Base-by-base conservation (phyloP, 2,113 vertebrate genomes). In the Hydrolagus affinis region DNA sequence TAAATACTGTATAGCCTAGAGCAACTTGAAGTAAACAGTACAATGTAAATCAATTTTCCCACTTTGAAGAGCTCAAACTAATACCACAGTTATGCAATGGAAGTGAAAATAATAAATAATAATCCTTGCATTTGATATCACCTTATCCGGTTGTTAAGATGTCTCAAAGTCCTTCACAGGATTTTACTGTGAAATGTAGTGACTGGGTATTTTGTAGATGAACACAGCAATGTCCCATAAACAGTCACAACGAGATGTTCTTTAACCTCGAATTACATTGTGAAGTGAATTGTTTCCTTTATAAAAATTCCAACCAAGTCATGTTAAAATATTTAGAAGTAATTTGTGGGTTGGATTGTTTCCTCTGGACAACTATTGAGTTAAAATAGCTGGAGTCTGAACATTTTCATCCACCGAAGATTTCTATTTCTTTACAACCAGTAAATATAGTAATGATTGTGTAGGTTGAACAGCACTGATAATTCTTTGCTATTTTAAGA, bases 281-380 rank as follows among this genome's bases (percentile, higher is more conserved):
- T 66, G 8, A 66, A 83, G 25, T 66, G 25, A 83, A 14, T 19
- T 68, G 9, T 83, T 78, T 68, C 25, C 78, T 83, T 83, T 80
- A 66, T 83, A 3, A 3, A 44, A 83, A 83, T 32, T 66, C 60
- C 21, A 66, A 11, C 17, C 17, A 66, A 14, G 25, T 66, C 28
- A 15, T 68, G 66, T 62, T 83, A 60, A 83, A 83, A 66, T 83
- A 83, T 83, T 83, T 83, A 83, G 9, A 68, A 28, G 17, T 83
- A 83, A 83, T 68, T 83, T 66, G 25, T 66, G 78, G 25, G 23
- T 66, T 83, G 64, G 62, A 28, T 83, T 60, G 66, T 83, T 28
- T 11, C 25, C 32, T 28, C 25, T 21, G 28, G 78, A 21, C 25
- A 30, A 64, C 60, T 83, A 83, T 68, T 66, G 78, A 83, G 62